Base-by-base conservation (phyloP, 2,888 invertebrate genomes). In the Dryobotodes eremita region DNA sequence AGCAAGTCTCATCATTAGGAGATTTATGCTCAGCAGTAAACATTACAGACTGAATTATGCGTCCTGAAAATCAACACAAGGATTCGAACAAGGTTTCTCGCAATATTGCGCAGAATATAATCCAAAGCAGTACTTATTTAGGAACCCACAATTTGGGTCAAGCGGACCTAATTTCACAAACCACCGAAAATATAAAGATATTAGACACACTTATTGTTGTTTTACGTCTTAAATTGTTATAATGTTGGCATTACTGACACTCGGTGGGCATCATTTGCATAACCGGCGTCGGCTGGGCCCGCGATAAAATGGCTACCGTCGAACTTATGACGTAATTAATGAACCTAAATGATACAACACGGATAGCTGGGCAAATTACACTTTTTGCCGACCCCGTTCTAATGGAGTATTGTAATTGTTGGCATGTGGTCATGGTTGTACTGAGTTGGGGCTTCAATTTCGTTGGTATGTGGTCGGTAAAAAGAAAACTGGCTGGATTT, bases 171-270 rank as follows among this genome's bases (percentile, higher is more conserved):
- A 81, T 84, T 81, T 74, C 73, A 59, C 48, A 42, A 71, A 76
- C 80, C 75, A 61, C 70, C 72, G 26, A 80, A 86, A 89, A 86
- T 85, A 85, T 86, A 83, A 85, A 78, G 86, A 89, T 92, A 92
- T 92, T 91, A 92, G 91, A 89, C 86, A 86, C 92, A 93, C 92
- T 94, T 94, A 95, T 94, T 96, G 94, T 95, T 95, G 94, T 95
- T 95, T 94, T 94, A 96, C 94, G 95, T 96, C 96, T 96, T 96
- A 96, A 96, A 96, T 95, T 96, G 96, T 95, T 95, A 94, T 94
- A 95, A 96, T 95, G 93, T 91, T 90, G 85, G 93, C 96, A 95
- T 97, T 96, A 94, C 89, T 85, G 91, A 89, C 96, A 97, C 94
- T 94, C 94, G 96, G 96, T 89, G 94, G 91, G 91, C 89, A 89